Conservation (phyloP, 2,113 vertebrate genomes). For the Columba livia region DNA sequence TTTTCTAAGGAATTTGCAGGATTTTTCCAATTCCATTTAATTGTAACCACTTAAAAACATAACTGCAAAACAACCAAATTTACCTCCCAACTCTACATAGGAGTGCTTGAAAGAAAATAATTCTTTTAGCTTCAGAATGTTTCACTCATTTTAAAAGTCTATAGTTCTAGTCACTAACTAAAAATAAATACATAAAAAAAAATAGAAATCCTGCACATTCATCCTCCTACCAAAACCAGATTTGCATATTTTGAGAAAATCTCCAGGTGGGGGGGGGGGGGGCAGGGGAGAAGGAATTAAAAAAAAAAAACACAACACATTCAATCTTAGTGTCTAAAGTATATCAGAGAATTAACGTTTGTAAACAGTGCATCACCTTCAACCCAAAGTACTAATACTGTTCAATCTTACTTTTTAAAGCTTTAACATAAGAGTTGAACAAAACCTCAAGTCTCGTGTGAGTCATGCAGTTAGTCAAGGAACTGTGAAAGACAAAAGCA, state of each 20-base stretch:
- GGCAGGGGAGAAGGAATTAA: not conserved
- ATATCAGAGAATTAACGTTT: not conserved
- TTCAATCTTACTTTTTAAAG: not conserved
- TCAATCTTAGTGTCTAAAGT: not conserved
- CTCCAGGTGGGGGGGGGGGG: too few relatives aligned
- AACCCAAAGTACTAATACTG: not conserved
- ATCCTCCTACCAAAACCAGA: accelerated
- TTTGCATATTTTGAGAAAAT: not conserved
- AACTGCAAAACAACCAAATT: not conserved
- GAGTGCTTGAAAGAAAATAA: not conserved
- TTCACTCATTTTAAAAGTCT: not conserved
- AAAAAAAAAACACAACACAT: not conserved
- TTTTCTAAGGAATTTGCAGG: not conserved
- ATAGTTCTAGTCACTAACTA: not conserved
- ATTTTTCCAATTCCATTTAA: not conserved
- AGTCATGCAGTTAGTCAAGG: not conserved
- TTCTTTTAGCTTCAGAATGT: not conserved
- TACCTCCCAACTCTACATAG: not conserved
- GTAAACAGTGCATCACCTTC: not conserved
- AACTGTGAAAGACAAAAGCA: not conserved
- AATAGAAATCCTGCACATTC: not conserved
- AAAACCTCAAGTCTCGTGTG: not conserved
- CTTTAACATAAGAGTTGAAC: not conserved
- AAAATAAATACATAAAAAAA: not conserved
- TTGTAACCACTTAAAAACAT: not conserved